A percentile compares a stretch with the other conserved stretches of the same genome.
Evolutionary conservation across 2,888 invertebrate species (phyloP).

Genomic region (Erebia ligea): DNA sequence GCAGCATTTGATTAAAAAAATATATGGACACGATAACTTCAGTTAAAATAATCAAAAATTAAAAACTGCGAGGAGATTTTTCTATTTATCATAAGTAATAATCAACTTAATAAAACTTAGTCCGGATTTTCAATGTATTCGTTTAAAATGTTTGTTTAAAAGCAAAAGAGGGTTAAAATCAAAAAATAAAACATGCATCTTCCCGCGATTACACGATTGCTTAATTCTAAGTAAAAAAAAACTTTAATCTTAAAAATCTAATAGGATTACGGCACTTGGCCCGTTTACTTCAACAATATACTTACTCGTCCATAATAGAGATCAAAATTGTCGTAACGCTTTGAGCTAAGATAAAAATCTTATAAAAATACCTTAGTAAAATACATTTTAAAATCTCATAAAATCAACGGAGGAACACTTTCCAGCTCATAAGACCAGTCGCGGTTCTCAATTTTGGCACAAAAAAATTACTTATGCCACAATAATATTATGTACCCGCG

Average conservation of each 20-base stretch:
- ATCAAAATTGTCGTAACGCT: slow-evolving; percentile 76
- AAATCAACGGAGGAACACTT: slow-evolving; percentile 49
- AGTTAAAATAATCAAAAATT: slow-evolving; percentile 65
- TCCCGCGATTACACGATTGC: slow-evolving; percentile 46
- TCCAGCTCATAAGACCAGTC: slow-evolving; percentile 36
- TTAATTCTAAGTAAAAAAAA: slow-evolving; percentile 33
- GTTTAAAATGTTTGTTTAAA: slow-evolving; percentile 49
- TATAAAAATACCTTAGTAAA: slow-evolving; percentile 51
- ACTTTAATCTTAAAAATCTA: slow-evolving; percentile 51
- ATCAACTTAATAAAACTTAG: slow-evolving; percentile 50
- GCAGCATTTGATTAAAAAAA: slow-evolving; percentile 45
- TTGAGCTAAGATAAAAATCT: slow-evolving; percentile 70
- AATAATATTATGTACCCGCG: background rate
- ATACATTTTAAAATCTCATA: slow-evolving; percentile 58
- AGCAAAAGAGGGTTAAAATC: slow-evolving; percentile 56
- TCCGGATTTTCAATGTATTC: slow-evolving; percentile 50
- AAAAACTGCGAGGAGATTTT: slow-evolving; percentile 59
- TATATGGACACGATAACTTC: slow-evolving; percentile 36
- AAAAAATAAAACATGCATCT: slow-evolving; percentile 81
- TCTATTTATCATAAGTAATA: background rate
- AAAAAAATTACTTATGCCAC: slow-evolving; percentile 14
- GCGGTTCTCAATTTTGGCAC: slow-evolving; percentile 27
- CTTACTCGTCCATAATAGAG: slow-evolving; percentile 53
- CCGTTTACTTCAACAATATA: slow-evolving; percentile 79
- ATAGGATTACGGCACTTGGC: slow-evolving; percentile 52